Evolutionary conservation across 1,140 invertebrate species (phyloP).

Genomic region (Maniola jurtina): DNA sequence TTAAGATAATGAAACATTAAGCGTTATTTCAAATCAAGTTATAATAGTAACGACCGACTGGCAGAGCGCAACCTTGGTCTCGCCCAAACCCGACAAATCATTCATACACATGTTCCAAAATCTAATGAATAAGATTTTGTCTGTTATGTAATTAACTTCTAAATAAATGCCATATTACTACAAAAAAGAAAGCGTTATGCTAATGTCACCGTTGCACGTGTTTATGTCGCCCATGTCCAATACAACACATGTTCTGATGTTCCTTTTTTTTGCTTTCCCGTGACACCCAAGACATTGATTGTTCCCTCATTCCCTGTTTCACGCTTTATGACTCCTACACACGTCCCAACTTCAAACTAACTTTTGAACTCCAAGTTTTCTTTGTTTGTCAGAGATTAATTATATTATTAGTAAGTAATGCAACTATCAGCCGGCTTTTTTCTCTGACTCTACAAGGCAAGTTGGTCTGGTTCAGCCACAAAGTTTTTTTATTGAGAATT

Average conservation of each 20-base stretch:
- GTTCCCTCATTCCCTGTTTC: slow-evolving; percentile 26
- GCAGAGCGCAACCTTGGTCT: slow-evolving; percentile 9
- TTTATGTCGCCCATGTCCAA: slow-evolving; percentile 40
- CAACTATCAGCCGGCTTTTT: too few relatives aligned
- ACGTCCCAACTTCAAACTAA: neutral
- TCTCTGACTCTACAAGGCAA: too few relatives aligned
- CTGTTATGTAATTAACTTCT: slow-evolving; percentile 18
- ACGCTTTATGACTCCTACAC: neutral
- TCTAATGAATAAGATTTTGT: slow-evolving; percentile 20
- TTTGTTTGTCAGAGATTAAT: too few relatives aligned
- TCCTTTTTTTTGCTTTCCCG: slow-evolving; percentile 46
- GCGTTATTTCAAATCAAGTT: too few relatives aligned
- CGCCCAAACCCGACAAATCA: neutral
- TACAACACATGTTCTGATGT: slow-evolving; percentile 45
- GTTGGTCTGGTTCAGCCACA: too few relatives aligned
- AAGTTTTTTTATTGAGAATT: too few relatives aligned
- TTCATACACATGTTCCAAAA: neutral
- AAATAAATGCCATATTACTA: slow-evolving; percentile 2
- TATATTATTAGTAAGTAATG: too few relatives aligned
- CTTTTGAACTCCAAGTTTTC: too few relatives aligned
- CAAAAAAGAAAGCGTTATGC: slow-evolving; percentile 10
- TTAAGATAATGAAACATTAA: too few relatives aligned
- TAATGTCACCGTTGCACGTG: slow-evolving; percentile 46
- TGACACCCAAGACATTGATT: slow-evolving; percentile 59
- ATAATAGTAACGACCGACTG: too few relatives aligned